Conservation (phyloP, 37 sponge, comb jelly and placozoan genomes). For the Cliona cf. orientalis region DNA sequence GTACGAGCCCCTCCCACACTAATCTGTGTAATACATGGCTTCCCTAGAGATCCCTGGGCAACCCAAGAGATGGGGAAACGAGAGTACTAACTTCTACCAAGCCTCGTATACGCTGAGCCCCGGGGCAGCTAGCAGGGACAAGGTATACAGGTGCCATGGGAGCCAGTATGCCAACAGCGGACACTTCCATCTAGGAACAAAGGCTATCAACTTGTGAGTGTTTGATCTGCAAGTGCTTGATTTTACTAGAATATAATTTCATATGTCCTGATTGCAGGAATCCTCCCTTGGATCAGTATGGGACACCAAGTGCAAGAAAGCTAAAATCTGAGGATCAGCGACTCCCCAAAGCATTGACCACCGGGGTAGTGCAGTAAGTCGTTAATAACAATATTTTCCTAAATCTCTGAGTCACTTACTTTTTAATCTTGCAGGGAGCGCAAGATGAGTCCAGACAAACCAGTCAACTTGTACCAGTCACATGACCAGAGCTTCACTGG, state of each 20-base stretch:
- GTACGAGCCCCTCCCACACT: neutral
- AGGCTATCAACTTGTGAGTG: constrained; percentile 39
- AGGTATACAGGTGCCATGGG: constrained; percentile 45
- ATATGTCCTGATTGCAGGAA: neutral
- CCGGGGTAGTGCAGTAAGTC: too few relatives aligned
- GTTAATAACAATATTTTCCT: too few relatives aligned
- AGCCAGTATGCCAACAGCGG: constrained; percentile 51
- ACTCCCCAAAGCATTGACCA: too few relatives aligned
- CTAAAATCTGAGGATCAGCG: too few relatives aligned
- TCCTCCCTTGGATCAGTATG: neutral
- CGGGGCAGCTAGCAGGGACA: constrained; percentile 18
- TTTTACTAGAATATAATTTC: too few relatives aligned
- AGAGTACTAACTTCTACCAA: constrained; percentile 58
- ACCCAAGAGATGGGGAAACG: constrained; percentile 46
- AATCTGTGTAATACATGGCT: constrained; percentile 21
- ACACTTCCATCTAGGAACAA: constrained; percentile 36
- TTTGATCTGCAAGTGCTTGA: neutral
- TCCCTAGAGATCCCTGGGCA: constrained; percentile 31
- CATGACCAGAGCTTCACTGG: constrained; percentile 30
- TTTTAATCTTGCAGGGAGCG: too few relatives aligned
- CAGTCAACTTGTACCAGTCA: constrained; percentile 40
- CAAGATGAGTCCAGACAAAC: neutral
- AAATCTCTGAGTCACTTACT: too few relatives aligned
- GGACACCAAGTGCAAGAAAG: too few relatives aligned
- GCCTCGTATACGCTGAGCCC: constrained; percentile 4